Conservation (phyloP, 2,113 vertebrate genomes). For the Paraplagusia blochii region DNA sequence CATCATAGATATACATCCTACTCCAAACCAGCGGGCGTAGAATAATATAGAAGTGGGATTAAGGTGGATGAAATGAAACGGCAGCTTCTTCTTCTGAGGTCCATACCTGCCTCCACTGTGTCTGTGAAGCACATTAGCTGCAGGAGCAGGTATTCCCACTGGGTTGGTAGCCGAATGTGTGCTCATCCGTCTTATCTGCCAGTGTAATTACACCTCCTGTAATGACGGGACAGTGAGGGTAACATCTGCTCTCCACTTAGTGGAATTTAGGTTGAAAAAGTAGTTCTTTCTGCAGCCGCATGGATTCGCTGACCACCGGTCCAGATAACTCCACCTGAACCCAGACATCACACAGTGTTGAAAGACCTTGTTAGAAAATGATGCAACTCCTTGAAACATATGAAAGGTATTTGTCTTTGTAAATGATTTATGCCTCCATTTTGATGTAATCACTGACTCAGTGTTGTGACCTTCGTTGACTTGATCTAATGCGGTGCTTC, state of each 20-base stretch:
- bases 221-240: conserved; percentile 20
- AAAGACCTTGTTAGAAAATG: conserved; percentile 28
- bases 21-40: too few species aligned
- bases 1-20: too few species aligned
- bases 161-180: conserved; percentile 1
- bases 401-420: conserved; percentile 8
- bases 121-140: conserved; percentile 8
- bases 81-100: neutral
- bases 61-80: too few species aligned
- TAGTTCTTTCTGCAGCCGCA: neutral
- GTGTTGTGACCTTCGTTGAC: too few species aligned
- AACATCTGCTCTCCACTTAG: conserved; percentile 3
- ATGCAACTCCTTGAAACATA: conserved; percentile 51
- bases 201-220: conserved; percentile 2
- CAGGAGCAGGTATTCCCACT: conserved; percentile 3
- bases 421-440: neutral
- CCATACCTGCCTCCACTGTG: neutral
- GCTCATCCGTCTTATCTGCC: conserved; percentile 24
- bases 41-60: too few species aligned
- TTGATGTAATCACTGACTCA: too few species aligned
- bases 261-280: neutral
- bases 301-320: neutral
- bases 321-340: too few species aligned
- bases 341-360: conserved; percentile 1
- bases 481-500: too few species aligned